Conservation (phyloP, 2,113 vertebrate species). For the Hydropotes inermis region DNA sequence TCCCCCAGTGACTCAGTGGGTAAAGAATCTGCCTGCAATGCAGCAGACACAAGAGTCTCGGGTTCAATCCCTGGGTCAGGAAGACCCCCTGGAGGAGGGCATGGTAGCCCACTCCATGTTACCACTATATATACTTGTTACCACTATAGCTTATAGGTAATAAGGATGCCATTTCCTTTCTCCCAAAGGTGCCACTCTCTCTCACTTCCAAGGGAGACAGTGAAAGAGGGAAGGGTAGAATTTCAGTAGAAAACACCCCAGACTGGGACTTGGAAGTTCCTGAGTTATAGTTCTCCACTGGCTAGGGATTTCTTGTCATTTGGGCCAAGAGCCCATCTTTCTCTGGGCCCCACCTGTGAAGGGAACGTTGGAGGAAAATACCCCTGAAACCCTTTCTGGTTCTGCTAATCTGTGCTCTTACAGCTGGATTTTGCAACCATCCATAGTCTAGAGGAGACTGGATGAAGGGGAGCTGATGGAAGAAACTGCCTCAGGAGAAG, state of each 20-base stretch:
- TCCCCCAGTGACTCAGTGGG: background rate
- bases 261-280: background rate
- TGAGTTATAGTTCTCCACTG: background rate
- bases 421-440: background rate
- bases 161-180: background rate
- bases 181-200: background rate
- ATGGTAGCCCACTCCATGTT: background rate
- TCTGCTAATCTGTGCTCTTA: background rate
- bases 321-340: background rate
- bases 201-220: background rate
- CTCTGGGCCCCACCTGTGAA: background rate
- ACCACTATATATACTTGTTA: too few species aligned
- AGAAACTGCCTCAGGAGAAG: background rate
- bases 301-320: background rate
- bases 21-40: background rate
- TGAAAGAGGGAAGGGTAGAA: background rate
- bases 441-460: background rate
- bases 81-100: background rate
- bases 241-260: background rate
- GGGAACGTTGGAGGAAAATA: background rate
- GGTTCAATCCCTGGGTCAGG: background rate
- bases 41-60: background rate
- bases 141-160: background rate
- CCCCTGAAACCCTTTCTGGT: background rate
- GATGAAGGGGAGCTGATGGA: background rate